These are phyloP conservation scores for Dolichopus griseipennis DNA, from an alignment of 2,888 invertebrate genomes.

Conservation along the genomic window DNA sequence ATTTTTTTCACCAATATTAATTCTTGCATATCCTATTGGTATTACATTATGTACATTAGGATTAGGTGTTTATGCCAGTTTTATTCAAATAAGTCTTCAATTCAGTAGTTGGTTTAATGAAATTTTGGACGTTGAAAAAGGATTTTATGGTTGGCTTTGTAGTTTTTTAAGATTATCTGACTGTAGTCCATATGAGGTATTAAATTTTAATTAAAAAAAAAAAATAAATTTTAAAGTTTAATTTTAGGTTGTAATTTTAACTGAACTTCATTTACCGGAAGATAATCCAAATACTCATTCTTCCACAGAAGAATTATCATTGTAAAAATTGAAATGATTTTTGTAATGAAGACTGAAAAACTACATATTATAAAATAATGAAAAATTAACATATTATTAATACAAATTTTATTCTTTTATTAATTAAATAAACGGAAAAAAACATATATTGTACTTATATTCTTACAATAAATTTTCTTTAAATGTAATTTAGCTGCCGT, in stretches of 20 bases:
- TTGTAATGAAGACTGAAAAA: not conserved
- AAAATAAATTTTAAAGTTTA: not conserved
- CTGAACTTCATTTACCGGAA: conserved; percentile 46
- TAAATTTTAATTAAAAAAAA: conserved; percentile 29
- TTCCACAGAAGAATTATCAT: conserved; percentile 43
- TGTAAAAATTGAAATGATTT: conserved; percentile 28
- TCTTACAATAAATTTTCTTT: too few relatives aligned
- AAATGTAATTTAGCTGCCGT: too few relatives aligned
- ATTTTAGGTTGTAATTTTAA: conserved; percentile 40
- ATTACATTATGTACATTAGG: conserved; percentile 57
- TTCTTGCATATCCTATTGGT: conserved; percentile 60
- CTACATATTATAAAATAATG: too few relatives aligned
- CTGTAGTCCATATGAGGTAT: conserved; percentile 65
- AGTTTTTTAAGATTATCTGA: conserved; percentile 56
- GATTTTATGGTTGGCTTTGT: conserved; percentile 71
- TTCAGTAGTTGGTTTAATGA: conserved; percentile 61
- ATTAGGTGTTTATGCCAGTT: conserved; percentile 57
- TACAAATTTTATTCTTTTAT: too few relatives aligned
- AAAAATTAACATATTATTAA: too few relatives aligned
- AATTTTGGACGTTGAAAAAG: conserved; percentile 66
- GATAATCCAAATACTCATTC: conserved; percentile 35
- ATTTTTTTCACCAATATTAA: conserved; percentile 56
- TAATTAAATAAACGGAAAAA: too few relatives aligned
- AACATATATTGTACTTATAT: too few relatives aligned
- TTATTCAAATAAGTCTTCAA: conserved; percentile 60